These are phyloP conservation scores for Urocitellus parryii DNA, from an alignment of 2,113 vertebrate species.

Conservation along the genomic window DNA sequence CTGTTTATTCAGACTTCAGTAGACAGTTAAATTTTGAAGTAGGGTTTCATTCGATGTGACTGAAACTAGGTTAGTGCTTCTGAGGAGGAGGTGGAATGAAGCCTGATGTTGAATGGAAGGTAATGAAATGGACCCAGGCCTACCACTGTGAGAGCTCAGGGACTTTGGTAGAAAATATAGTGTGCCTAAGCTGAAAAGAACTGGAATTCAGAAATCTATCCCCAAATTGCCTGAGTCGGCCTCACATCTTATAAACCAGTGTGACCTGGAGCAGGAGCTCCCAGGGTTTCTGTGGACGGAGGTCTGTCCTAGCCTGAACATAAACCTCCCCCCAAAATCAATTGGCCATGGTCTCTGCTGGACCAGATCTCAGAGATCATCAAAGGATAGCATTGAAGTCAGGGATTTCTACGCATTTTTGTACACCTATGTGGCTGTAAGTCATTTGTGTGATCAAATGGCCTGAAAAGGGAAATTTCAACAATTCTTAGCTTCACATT, in stretches of 20 bases:
- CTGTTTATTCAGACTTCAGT: slow-evolving; percentile 28
- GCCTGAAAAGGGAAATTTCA: background rate
- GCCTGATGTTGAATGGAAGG: background rate
- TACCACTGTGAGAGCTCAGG: background rate
- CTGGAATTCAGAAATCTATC: background rate
- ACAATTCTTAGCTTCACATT: background rate
- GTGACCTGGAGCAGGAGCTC: background rate
- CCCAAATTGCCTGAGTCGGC: background rate
- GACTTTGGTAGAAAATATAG: background rate
- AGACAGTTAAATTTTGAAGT: slow-evolving; percentile 45
- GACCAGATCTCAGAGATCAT: background rate
- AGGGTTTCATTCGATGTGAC: slow-evolving; percentile 27
- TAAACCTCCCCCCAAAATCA: background rate
- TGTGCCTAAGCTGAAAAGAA: background rate
- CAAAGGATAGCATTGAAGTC: background rate
- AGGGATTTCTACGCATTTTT: background rate
- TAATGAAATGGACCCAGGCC: background rate
- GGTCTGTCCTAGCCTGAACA: background rate
- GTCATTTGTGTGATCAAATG: background rate
- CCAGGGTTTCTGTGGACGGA: background rate
- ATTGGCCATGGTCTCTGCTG: background rate
- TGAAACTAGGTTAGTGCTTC: slow-evolving; percentile 3
- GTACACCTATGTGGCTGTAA: background rate
- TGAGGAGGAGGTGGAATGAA: background rate
- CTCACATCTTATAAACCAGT: background rate